Conservation (phyloP, 1,140 invertebrate species). For the Drosophila bocki region DNA sequence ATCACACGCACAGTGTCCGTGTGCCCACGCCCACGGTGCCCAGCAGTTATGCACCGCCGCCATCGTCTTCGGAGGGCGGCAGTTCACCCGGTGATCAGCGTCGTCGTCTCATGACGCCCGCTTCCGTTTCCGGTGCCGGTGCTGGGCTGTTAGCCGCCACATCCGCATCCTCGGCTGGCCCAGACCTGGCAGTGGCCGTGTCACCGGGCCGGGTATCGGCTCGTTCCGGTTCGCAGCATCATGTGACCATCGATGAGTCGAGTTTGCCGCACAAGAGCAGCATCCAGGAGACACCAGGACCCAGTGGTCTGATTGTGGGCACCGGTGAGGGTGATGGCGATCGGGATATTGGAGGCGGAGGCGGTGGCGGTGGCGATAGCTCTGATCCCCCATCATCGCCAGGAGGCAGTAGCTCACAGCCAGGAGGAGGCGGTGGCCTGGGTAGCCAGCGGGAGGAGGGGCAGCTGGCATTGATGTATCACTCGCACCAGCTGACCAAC, state of each 20-base stretch:
- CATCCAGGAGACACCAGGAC: slow-evolving; percentile 53
- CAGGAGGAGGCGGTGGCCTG: slow-evolving; percentile 16
- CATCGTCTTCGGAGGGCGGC: slow-evolving; percentile 22
- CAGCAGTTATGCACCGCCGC: slow-evolving; percentile 58
- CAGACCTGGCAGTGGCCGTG: slow-evolving; percentile 87
- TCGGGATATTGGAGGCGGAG: slow-evolving; percentile 48
- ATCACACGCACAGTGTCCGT: slow-evolving; percentile 78
- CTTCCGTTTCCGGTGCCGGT: slow-evolving; percentile 5
- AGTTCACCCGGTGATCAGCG: slow-evolving; percentile 39
- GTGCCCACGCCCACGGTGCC: slow-evolving; percentile 79
- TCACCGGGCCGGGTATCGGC: slow-evolving; percentile 85
- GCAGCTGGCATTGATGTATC: slow-evolving; percentile 82
- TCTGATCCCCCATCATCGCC: slow-evolving; percentile 76
- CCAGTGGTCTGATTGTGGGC: slow-evolving; percentile 65
- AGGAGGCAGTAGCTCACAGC: slow-evolving; percentile 51
- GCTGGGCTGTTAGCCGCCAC: slow-evolving; percentile 29
- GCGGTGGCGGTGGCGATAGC: slow-evolving; percentile 69
- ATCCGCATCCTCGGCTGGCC: slow-evolving; percentile 8
- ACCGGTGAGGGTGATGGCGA: slow-evolving; percentile 56
- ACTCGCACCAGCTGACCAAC: slow-evolving; percentile 80
- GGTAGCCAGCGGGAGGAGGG: slow-evolving; percentile 51
- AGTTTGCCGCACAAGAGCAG: slow-evolving; percentile 71
- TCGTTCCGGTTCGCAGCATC: slow-evolving; percentile 80
- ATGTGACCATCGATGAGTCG: slow-evolving; percentile 84
- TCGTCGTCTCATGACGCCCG: slow-evolving; percentile 21